These are phyloP conservation scores for Harlomillsia oculata DNA, from an alignment of 1,140 invertebrate species.

Conservation along the genomic window DNA sequence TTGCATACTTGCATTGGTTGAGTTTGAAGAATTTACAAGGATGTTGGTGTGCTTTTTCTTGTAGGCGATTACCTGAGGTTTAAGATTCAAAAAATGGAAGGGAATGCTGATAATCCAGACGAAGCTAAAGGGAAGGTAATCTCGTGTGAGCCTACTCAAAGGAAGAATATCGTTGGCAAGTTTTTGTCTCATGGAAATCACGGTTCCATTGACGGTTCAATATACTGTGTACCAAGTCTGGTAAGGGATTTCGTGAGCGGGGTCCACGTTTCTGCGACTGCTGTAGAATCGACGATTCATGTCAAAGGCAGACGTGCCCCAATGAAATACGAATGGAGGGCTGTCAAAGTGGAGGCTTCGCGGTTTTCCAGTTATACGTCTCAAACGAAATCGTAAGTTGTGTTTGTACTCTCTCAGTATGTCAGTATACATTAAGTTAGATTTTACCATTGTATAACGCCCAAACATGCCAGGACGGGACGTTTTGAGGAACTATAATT, in stretches of 20 bases:
- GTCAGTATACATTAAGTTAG: too few relatives aligned
- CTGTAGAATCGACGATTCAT: conserved; percentile 11
- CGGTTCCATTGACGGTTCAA: conserved; percentile 3
- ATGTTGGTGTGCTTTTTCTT: too few relatives aligned
- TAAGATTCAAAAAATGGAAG: not conserved
- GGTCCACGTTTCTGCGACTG: not conserved
- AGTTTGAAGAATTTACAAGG: too few relatives aligned
- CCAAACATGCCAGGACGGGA: too few relatives aligned
- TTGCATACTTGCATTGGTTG: too few relatives aligned
- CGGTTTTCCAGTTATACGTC: conserved; percentile 7
- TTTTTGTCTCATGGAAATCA: not conserved
- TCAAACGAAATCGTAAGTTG: not conserved
- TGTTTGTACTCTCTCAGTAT: too few relatives aligned
- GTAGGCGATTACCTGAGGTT: conserved; percentile 23
- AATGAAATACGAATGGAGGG: conserved; percentile 13
- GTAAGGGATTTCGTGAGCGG: not conserved
- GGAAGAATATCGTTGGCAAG: conserved; percentile 18
- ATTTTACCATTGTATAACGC: too few relatives aligned
- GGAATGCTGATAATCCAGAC: not conserved
- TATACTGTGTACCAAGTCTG: not conserved
- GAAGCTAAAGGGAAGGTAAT: not conserved
- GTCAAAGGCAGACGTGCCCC: not conserved
- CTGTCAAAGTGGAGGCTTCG: conserved; percentile 1
- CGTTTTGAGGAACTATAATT: too few relatives aligned
- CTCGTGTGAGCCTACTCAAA: conserved; percentile 4